Evolutionary conservation across 1,140 invertebrate species (phyloP).

Genomic region (Brachionus sp.): DNA sequence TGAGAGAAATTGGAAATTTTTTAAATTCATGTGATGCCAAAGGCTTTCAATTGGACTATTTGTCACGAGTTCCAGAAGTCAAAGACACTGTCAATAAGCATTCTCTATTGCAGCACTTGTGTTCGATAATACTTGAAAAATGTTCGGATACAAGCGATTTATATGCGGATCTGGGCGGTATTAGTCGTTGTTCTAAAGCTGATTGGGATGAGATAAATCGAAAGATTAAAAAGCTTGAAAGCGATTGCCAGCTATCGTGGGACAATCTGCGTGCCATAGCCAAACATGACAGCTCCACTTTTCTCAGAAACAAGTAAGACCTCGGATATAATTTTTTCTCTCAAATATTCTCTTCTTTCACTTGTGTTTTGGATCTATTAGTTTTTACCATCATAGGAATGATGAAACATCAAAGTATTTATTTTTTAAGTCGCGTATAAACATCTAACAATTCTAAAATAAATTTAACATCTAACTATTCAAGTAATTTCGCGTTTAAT

Average conservation of each 20-base stretch:
- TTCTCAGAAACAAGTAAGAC: conserved; percentile 74
- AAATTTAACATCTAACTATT: neutral
- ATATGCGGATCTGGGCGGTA: conserved; percentile 79
- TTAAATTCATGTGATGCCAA: conserved; percentile 89
- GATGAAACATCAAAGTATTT: conserved; percentile 46
- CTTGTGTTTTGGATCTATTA: neutral
- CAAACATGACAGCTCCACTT: conserved; percentile 83
- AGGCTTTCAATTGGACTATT: conserved; percentile 95
- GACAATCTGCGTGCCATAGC: conserved; percentile 91
- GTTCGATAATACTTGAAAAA: conserved; percentile 93
- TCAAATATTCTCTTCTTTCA: neutral
- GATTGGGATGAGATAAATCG: conserved; percentile 58
- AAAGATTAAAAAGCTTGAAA: conserved; percentile 82
- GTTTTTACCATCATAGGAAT: neutral
- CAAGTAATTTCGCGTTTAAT: neutral
- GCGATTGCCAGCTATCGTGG: conserved; percentile 94
- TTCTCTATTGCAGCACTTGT: conserved; percentile 90
- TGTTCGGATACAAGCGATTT: conserved; percentile 86
- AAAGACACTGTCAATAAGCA: conserved; percentile 99
- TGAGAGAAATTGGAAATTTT: conserved; percentile 92
- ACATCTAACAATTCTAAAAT: neutral
- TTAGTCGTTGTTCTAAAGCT: conserved; percentile 65
- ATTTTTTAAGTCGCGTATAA: neutral
- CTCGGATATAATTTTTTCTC: neutral
- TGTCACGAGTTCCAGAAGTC: conserved; percentile 95